Evolutionary conservation across 1,140 invertebrate species (phyloP).

Genomic region (Ceratosolen solmsi): DNA sequence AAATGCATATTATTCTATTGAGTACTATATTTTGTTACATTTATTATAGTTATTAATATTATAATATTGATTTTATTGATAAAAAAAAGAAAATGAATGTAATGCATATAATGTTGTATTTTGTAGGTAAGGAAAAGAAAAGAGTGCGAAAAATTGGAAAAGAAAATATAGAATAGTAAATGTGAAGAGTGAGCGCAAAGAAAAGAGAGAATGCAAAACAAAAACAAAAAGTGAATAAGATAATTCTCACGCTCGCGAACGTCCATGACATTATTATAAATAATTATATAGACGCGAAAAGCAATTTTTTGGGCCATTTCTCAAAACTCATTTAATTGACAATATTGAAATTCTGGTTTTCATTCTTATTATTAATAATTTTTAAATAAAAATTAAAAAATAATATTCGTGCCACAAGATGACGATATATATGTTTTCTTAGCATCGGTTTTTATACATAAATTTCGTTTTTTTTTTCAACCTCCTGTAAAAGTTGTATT

Average conservation of each 20-base stretch:
- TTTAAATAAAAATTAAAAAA: constrained; percentile 49
- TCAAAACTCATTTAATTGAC: constrained; percentile 1
- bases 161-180: constrained; percentile 39
- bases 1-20: constrained; percentile 72
- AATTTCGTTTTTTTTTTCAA: constrained; percentile 50
- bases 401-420: constrained; percentile 38
- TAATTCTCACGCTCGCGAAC: constrained; percentile 62
- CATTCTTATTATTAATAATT: constrained; percentile 55
- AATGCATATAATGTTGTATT: constrained; percentile 61
- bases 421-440: constrained; percentile 1
- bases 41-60: constrained; percentile 72
- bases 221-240: constrained; percentile 43
- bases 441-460: constrained; percentile 18
- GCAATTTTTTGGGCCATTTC: constrained; percentile 9
- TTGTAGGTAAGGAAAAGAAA: constrained; percentile 57
- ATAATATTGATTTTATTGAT: constrained; percentile 67
- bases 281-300: constrained; percentile 53
- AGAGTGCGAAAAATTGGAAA: constrained; percentile 49
- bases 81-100: constrained; percentile 57
- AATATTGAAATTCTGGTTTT: constrained; percentile 27
- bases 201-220: constrained; percentile 43
- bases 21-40: constrained; percentile 74
- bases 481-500: constrained; percentile 23
- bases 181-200: constrained; percentile 33
- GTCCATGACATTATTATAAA: constrained; percentile 69